Percentiles rank a stretch among this genome's conserved stretches.
These are phyloP conservation scores for Drosophila longiperda DNA, from an alignment of 2,888 invertebrate species.

Conservation along the genomic window DNA sequence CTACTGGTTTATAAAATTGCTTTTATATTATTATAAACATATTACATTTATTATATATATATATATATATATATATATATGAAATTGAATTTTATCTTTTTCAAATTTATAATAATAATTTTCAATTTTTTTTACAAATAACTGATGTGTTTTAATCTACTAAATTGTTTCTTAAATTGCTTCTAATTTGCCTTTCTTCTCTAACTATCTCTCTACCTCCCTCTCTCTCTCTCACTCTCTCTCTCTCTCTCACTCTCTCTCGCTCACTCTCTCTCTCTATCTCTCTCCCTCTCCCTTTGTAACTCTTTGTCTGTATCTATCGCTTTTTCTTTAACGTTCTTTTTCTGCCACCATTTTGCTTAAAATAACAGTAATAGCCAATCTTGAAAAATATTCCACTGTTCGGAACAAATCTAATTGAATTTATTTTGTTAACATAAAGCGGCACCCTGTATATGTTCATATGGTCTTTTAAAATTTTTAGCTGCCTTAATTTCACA, in stretches of 20 bases:
- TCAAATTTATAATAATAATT: neutral
- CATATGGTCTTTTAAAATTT: conserved; percentile 45
- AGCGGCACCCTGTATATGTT: conserved; percentile 60
- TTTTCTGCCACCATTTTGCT: neutral
- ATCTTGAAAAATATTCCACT: neutral
- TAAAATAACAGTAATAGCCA: neutral
- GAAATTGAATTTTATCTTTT: neutral
- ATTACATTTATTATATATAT: neutral
- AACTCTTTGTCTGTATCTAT: too few species aligned
- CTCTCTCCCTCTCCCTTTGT: neutral
- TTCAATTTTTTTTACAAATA: neutral
- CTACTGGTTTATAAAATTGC: neutral
- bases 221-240: too few species aligned
- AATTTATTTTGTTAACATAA: conserved; percentile 4
- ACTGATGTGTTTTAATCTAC: neutral
- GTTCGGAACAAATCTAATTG: conserved; percentile 8
- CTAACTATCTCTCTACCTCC: neutral
- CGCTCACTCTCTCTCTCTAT: neutral
- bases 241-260: too few species aligned
- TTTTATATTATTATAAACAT: neutral
- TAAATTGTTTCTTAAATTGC: neutral
- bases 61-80: fast-evolving
- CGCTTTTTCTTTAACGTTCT: neutral
- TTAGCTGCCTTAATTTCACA: conserved; percentile 61
- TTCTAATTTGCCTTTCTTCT: neutral